These are phyloP conservation scores for Diorhabda elongata DNA, from an alignment of 1,140 invertebrate genomes.

Conservation along the genomic window DNA sequence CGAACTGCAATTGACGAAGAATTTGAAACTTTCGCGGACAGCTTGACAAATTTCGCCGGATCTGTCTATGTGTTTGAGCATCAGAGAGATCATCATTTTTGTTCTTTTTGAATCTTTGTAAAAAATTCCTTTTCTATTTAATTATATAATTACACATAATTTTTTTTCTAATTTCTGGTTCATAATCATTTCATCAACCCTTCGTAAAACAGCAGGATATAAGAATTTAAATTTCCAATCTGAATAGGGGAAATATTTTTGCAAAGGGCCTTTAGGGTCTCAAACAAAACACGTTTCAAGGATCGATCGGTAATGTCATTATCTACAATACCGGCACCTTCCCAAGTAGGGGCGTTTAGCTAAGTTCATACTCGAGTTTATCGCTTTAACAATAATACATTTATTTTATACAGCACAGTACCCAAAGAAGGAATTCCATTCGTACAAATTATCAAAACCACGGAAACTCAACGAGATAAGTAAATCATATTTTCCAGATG, in stretches of 20 bases:
- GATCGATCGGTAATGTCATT: slow-evolving; percentile 39
- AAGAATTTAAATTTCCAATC: slow-evolving; percentile 31
- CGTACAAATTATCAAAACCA: too few species aligned
- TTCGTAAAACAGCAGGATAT: slow-evolving; percentile 22
- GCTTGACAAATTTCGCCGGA: too few species aligned
- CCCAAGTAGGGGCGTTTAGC: slow-evolving; percentile 39
- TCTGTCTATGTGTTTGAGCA: too few species aligned
- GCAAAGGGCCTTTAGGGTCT: slow-evolving; percentile 19
- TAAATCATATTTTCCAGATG: too few species aligned
- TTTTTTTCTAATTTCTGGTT: not conserved
- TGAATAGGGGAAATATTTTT: slow-evolving; percentile 24
- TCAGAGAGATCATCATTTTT: too few species aligned
- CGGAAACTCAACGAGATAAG: too few species aligned
- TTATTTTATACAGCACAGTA: slow-evolving; percentile 24
- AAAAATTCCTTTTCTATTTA: too few species aligned
- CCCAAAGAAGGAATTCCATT: too few species aligned
- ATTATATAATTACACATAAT: too few species aligned
- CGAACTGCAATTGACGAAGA: too few species aligned
- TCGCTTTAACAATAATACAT: slow-evolving; percentile 39
- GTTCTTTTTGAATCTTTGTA: too few species aligned
- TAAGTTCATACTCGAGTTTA: slow-evolving; percentile 40
- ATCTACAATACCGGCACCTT: slow-evolving; percentile 32
- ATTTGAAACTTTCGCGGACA: too few species aligned
- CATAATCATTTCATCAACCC: slow-evolving; percentile 14
- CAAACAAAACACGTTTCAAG: slow-evolving; percentile 23